Conservation (phyloP, 2,113 vertebrate species). For the Tenrec ecaudatus region DNA sequence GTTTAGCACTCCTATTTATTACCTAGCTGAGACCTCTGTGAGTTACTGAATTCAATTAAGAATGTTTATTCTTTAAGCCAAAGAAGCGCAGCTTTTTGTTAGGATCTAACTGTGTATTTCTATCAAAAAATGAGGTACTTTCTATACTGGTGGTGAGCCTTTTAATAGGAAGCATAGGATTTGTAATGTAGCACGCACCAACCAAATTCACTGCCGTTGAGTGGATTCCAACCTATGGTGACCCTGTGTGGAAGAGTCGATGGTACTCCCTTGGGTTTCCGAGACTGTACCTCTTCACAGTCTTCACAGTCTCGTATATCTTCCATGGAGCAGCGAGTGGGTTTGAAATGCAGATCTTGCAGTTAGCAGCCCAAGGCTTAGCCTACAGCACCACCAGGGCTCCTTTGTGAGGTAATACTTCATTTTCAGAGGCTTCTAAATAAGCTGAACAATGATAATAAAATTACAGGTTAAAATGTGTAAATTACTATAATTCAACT, state of each 20-base stretch:
- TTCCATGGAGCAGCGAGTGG: no score
- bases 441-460: background rate
- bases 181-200: background rate
- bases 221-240: no score
- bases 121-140: background rate
- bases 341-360: no score
- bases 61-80: background rate
- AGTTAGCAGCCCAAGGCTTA: no score
- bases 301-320: no score
- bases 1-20: background rate
- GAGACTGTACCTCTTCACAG: no score
- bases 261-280: no score
- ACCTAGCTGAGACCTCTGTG: background rate
- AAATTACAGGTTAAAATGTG: background rate
- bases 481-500: background rate
- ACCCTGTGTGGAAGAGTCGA: no score
- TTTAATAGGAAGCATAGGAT: conserved; percentile 31
- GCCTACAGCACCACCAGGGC: no score
- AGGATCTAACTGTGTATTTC: conserved; percentile 9
- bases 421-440: background rate
- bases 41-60: conserved; percentile 3
- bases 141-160: background rate
- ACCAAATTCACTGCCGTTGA: no score
- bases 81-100: background rate
- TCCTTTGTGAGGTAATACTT: no score